Conservation (phyloP, 2,113 vertebrate species). For the Sinocyclocheilus rhinocerous region DNA sequence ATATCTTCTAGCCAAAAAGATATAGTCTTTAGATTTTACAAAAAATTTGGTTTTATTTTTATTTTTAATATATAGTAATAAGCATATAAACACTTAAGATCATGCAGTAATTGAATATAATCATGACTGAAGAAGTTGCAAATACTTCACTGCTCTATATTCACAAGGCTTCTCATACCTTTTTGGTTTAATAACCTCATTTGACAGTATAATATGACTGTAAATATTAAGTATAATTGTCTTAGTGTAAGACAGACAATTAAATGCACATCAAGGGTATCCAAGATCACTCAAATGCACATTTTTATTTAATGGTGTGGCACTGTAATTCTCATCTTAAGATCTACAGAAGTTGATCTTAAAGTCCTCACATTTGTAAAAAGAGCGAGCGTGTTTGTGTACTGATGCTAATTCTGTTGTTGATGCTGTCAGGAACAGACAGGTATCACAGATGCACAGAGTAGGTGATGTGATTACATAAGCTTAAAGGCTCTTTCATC, state of each 20-base stretch:
- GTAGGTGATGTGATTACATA: conserved; percentile 67
- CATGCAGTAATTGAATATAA: neutral
- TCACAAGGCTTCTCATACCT: neutral
- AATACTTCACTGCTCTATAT: neutral
- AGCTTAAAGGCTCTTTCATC: conserved; percentile 69
- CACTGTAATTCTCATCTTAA: neutral
- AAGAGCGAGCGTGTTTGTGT: conserved; percentile 7
- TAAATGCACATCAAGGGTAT: too few relatives aligned
- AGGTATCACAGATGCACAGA: conserved; percentile 59
- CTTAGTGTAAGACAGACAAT: too few relatives aligned
- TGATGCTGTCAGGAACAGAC: conserved; percentile 55
- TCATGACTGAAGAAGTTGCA: neutral
- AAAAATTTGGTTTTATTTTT: neutral
- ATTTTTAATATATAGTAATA: neutral
- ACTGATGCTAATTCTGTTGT: conserved; percentile 63
- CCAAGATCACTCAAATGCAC: too few relatives aligned
- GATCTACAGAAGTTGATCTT: conserved; percentile 1
- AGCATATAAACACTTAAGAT: neutral
- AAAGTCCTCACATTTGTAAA: conserved; percentile 1
- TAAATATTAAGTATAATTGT: too few relatives aligned
- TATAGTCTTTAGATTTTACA: neutral
- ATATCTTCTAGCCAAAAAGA: neutral
- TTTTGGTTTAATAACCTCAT: too few relatives aligned
- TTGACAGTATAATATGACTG: too few relatives aligned
- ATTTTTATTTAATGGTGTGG: too few relatives aligned